These are phyloP conservation scores for Theretra japonica DNA, from an alignment of 2,888 invertebrate genomes.

Conservation along the genomic window DNA sequence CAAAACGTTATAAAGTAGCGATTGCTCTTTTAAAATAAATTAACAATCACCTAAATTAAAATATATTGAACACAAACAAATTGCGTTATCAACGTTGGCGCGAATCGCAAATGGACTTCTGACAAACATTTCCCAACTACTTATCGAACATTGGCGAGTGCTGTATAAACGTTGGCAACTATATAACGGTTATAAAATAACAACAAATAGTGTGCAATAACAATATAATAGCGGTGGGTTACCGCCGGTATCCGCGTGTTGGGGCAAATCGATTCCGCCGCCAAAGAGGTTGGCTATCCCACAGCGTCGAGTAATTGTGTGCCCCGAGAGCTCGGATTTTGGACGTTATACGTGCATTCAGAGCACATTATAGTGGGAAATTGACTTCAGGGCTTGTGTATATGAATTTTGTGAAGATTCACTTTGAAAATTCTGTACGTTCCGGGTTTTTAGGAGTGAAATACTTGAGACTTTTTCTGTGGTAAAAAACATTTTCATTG, in stretches of 20 bases:
- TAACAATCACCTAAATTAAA: no score
- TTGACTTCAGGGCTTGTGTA: background rate
- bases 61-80: no score
- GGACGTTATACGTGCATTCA: background rate
- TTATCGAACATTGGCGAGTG: background rate
- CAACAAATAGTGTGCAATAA: conserved; percentile 4
- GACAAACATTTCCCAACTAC: background rate
- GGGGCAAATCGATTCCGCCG: conserved; percentile 2
- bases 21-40: no score
- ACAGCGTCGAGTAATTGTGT: conserved; percentile 1
- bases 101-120: background rate
- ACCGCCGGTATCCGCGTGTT: background rate
- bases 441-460: no score
- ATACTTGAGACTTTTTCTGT: no score
- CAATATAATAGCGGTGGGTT: background rate
- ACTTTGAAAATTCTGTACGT: background rate
- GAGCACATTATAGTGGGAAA: background rate
- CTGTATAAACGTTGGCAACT: background rate
- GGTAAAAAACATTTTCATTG: no score
- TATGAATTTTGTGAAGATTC: background rate
- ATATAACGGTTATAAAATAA: background rate
- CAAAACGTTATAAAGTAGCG: no score
- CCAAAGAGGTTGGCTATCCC: background rate
- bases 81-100: background rate
- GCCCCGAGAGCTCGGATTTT: background rate